These are phyloP conservation scores for Astropecten irregularis DNA, from an alignment of 53 echinoderm and acorn worm genomes.

Conservation along the genomic window DNA sequence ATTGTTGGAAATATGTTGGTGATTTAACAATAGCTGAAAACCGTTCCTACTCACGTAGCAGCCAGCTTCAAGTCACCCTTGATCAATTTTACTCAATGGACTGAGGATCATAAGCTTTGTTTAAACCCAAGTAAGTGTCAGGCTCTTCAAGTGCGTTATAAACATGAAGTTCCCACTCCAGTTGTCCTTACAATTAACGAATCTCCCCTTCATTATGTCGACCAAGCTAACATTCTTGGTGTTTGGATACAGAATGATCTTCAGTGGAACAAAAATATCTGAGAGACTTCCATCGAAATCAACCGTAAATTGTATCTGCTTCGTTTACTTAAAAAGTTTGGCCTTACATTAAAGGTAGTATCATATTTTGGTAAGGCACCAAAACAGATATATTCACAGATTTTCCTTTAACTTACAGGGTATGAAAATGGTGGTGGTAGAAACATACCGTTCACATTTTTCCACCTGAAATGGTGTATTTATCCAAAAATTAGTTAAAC, in stretches of 20 bases:
- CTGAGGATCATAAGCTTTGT: slow-evolving; percentile 6
- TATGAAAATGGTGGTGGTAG: too few species aligned
- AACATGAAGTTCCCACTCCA: not conserved
- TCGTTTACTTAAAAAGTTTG: not conserved
- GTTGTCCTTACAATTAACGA: not conserved
- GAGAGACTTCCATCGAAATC: not conserved
- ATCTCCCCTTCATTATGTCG: slow-evolving; percentile 11
- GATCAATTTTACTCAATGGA: slow-evolving; percentile 21
- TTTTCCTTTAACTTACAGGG: too few species aligned
- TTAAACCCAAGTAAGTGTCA: slow-evolving; percentile 12
- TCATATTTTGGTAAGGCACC: too few species aligned
- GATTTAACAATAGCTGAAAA: slow-evolving; percentile 22
- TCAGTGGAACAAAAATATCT: slow-evolving; percentile 11
- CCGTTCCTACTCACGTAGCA: not conserved
- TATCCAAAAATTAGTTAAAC: too few species aligned
- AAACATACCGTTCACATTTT: too few species aligned
- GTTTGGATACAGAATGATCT: slow-evolving; percentile 18
- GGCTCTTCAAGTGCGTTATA: not conserved
- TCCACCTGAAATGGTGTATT: too few species aligned
- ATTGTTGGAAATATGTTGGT: not conserved
- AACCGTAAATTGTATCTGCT: too few species aligned
- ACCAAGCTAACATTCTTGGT: slow-evolving; percentile 13
- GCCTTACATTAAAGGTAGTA: too few species aligned
- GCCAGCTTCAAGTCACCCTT: slow-evolving; percentile 5
- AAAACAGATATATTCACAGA: too few species aligned